Conservation (phyloP, 92 coral and sea anemone species). For the Micromussa lordhowensis region DNA sequence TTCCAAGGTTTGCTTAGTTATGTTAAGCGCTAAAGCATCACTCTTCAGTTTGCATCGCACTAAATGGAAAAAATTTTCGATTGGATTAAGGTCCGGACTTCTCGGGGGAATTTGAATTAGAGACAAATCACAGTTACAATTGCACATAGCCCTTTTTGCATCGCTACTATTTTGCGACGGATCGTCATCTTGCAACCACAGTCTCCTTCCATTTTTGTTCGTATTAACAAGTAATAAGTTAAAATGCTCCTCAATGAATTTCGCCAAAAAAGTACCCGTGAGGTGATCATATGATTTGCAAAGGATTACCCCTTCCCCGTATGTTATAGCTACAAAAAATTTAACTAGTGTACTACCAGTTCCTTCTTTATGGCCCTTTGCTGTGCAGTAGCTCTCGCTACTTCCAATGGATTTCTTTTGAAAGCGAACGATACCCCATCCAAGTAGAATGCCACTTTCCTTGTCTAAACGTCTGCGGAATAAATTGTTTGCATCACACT, state of each 20-base stretch:
- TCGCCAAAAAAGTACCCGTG: slow-evolving; percentile 46
- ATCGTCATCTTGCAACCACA: no score
- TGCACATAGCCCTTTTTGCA: not conserved
- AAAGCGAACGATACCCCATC: no score
- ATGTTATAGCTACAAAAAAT: slow-evolving; percentile 56
- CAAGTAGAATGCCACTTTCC: no score
- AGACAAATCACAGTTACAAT: slow-evolving; percentile 5
- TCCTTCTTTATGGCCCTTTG: no score
- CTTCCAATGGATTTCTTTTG: no score
- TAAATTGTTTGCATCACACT: no score
- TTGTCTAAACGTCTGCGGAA: slow-evolving; percentile 17
- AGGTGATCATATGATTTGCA: slow-evolving; percentile 56
- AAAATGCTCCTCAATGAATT: not conserved
- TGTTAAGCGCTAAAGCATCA: no score
- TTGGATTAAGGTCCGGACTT: slow-evolving; percentile 10
- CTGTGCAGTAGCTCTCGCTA: no score
- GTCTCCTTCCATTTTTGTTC: no score
- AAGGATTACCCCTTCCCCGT: slow-evolving; percentile 48
- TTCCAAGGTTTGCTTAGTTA: no score
- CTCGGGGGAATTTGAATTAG: not conserved
- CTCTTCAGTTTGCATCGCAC: not conserved
- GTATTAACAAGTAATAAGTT: no score
- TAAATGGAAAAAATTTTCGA: slow-evolving; percentile 5
- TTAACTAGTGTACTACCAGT: slow-evolving; percentile 57
- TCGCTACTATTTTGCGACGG: no score